phyloP scores from a whole-genome alignment of 2,113 vertebrate species.

The Probosciger aterrimus region DNA sequence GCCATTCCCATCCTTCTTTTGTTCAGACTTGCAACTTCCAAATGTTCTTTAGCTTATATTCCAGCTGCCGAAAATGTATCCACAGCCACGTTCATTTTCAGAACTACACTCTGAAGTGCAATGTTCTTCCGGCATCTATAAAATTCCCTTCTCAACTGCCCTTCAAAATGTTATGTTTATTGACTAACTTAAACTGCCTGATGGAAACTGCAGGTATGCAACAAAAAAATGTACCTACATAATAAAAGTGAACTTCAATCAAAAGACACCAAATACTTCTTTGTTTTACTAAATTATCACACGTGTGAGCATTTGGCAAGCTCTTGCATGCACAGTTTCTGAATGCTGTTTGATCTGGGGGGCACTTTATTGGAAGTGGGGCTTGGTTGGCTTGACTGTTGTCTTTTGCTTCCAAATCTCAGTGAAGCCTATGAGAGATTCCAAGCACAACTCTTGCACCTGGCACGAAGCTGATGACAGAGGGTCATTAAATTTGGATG shows the following conservation, averaged over 20 bases:
- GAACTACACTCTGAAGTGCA: slow-evolving; percentile 21
- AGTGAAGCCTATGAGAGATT: not conserved
- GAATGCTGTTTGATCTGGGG: not conserved
- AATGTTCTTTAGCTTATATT: slow-evolving; percentile 1
- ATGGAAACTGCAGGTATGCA: not conserved
- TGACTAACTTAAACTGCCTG: not conserved
- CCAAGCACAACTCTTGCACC: not conserved
- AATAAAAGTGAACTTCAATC: not conserved
- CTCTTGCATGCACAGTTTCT: not conserved
- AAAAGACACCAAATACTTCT: not conserved
- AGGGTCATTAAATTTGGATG: not conserved
- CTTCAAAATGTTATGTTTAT: not conserved
- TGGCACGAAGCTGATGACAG: slow-evolving; percentile 14
- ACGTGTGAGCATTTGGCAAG: not conserved
- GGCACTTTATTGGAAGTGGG: not conserved
- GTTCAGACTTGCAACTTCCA: slow-evolving; percentile 16
- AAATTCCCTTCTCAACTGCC: not conserved
- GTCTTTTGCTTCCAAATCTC: not conserved
- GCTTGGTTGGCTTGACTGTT: not conserved
- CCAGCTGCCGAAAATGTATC: not conserved
- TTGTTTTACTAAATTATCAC: not conserved
- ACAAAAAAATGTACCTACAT: not conserved
- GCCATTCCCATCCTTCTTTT: not conserved
- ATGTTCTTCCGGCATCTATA: slow-evolving; percentile 26
- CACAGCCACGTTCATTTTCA: not conserved